These are phyloP conservation scores for Cataglyphis cursor DNA, from an alignment of 2,888 invertebrate genomes.

Conservation along the genomic window DNA sequence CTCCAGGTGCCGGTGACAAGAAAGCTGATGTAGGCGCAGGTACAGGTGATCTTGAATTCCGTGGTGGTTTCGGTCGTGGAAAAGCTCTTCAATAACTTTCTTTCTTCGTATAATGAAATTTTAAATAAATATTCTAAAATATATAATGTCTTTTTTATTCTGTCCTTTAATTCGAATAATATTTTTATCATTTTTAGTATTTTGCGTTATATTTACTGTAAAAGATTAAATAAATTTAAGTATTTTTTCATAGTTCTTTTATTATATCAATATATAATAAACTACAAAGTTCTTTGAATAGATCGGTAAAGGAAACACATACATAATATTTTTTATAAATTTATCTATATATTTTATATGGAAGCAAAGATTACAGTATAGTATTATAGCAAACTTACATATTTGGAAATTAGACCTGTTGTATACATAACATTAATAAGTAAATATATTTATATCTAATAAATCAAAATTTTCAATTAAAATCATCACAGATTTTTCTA, in stretches of 20 bases:
- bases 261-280: background rate
- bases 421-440: background rate
- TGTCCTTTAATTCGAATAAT: background rate
- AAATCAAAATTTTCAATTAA: background rate
- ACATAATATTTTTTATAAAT: background rate
- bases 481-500: constrained; percentile 30
- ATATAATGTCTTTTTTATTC: background rate
- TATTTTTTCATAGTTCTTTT: background rate
- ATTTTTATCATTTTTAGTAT: background rate
- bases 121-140: constrained; percentile 67
- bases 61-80: constrained; percentile 87
- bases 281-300: background rate
- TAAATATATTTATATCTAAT: background rate
- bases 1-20: constrained; percentile 92
- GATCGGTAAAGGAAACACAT: background rate
- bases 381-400: background rate
- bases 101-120: constrained; percentile 67
- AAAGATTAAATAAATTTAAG: background rate
- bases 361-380: constrained; percentile 17
- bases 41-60: constrained; percentile 96
- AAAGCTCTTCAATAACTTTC: constrained; percentile 82
- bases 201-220: background rate
- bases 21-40: constrained; percentile 99
- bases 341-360: constrained; percentile 9
- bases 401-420: constrained; percentile 5